phyloP scores from a whole-genome alignment of 2,797 vertebrate genomes.

The Passerculus sandwichensis region DNA sequence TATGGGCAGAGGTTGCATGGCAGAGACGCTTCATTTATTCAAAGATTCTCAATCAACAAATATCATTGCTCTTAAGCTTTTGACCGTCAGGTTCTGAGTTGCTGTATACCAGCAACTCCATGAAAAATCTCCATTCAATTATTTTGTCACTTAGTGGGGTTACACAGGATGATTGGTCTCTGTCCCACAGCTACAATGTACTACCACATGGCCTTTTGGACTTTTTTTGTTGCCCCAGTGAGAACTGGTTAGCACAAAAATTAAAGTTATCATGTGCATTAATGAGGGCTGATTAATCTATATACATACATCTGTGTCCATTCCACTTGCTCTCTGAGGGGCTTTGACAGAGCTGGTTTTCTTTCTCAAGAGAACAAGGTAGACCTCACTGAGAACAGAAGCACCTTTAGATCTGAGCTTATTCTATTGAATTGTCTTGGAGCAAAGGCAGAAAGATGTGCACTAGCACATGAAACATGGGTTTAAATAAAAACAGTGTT shows the following conservation, averaged over 20 bases:
- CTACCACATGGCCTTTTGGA: background rate
- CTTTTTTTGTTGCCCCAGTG: accelerated
- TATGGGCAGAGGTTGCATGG: background rate
- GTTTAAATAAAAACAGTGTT: background rate
- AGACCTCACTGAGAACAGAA: background rate
- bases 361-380: background rate
- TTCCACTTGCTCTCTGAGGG: background rate
- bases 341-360: background rate
- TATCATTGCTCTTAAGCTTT: background rate
- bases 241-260: background rate
- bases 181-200: background rate
- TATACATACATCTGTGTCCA: background rate
- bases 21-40: background rate
- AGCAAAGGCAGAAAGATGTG: background rate
- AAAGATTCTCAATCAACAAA: background rate
- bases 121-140: background rate
- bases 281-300: background rate
- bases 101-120: background rate
- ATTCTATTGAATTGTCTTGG: background rate
- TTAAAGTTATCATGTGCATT: accelerated
- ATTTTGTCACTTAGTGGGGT: background rate
- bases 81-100: background rate
- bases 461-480: background rate
- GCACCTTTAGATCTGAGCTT: background rate
- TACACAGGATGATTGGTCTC: background rate